Base-by-base conservation (phyloP, 2,113 vertebrate species). In the Pelobates fuscus region DNA sequence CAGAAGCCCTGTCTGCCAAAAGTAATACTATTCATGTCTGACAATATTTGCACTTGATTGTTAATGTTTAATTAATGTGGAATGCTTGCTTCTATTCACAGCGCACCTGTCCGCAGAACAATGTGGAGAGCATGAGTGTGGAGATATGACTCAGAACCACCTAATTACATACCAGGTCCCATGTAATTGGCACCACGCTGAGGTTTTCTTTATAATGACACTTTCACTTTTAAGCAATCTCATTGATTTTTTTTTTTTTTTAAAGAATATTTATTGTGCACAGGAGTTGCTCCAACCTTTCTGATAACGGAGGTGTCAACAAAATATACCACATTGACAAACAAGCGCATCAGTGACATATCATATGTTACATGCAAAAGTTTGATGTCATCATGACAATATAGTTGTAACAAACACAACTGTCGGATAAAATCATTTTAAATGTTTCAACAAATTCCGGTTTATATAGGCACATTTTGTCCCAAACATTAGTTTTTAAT, bases 1-100 rank as follows among this genome's bases (percentile, higher is more conserved):
- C 46, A 73, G 61, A 65, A 73, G 60, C 62, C 11, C 21, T 57
- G 21, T 65, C 71, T 75, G 63, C 54, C 63, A 67, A 46, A 8
- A 46, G 63, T 59, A 75, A 59, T 75, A 44, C 32, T 23, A 67
- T 55, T 73, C 60, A 72, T 63, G 32, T 66, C 24, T 29, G 72
- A 49, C 52, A 67, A 75, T 75, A 75, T 75, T 75, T 75, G 52
- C 72, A 49, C 72, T 75, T 67, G 52, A 58, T 29, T 67, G 64
- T 67, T 59, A 67, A 75, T 75, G 62, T 75, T 75, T 75, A 75
- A 74, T 74, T 66, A 74, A 67, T 44, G 41, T 30, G 54, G 64
- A 75, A 75, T 67, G 63, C 29, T 43, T 21, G 17, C 62, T 58
- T 63, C 52, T 67, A 29, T 67, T 75, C 72, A 67, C 18, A 7